These are phyloP conservation scores for Telmatochromis sp. DNA, from an alignment of 2,113 vertebrate species.

Conservation along the genomic window DNA sequence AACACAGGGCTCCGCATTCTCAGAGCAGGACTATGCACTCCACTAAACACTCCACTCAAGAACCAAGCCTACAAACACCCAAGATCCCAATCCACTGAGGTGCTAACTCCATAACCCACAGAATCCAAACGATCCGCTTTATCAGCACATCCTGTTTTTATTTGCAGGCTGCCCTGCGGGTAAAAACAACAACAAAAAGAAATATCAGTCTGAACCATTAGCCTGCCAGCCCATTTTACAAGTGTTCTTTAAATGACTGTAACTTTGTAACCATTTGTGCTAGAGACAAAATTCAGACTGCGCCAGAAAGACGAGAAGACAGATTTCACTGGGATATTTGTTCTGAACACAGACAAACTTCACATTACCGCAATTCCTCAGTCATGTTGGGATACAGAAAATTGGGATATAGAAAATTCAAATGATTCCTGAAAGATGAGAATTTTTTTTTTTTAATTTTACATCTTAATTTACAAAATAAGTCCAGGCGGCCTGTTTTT, in stretches of 20 bases:
- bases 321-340: neutral
- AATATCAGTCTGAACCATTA: neutral
- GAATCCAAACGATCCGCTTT: rapidly evolving
- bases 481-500: rapidly evolving
- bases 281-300: neutral
- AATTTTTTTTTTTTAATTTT: rapidly evolving
- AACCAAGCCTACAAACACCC: neutral
- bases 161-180: neutral
- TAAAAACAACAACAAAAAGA: neutral
- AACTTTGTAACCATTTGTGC: neutral
- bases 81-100: neutral
- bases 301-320: neutral
- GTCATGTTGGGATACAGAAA: neutral
- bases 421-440: neutral
- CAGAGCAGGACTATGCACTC: neutral
- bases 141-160: neutral
- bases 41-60: neutral
- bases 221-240: neutral
- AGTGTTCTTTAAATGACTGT: neutral
- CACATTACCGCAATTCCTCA: neutral
- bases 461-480: neutral
- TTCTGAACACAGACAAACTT: neutral
- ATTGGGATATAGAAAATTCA: neutral
- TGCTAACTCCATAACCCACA: neutral
- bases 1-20: neutral